These are phyloP conservation scores for Procambarus virginalis DNA, from an alignment of 1,140 invertebrate genomes.

Conservation along the genomic window DNA sequence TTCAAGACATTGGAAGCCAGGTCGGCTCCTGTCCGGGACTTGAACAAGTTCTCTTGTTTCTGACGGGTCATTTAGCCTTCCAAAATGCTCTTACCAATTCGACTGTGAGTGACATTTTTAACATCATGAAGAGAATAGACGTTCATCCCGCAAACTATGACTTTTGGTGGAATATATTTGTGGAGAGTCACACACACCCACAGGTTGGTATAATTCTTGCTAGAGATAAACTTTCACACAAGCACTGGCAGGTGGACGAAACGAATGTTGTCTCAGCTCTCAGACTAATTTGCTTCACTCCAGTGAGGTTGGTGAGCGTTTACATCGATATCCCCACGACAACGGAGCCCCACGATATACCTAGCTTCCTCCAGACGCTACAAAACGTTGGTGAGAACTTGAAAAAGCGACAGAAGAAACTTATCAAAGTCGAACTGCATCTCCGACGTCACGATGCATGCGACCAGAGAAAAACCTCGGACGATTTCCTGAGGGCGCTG, in stretches of 20 bases:
- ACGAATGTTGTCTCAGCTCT: slow-evolving; percentile 20
- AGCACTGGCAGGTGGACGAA: slow-evolving; percentile 33
- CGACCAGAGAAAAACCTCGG: slow-evolving; percentile 2
- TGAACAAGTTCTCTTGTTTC: slow-evolving; percentile 26
- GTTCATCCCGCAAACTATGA: slow-evolving; percentile 25
- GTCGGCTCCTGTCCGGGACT: slow-evolving; percentile 8
- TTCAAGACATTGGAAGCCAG: neutral
- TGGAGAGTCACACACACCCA: slow-evolving; percentile 17
- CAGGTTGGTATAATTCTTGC: slow-evolving; percentile 30
- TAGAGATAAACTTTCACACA: slow-evolving; percentile 32
- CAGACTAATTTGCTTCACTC: slow-evolving; percentile 20
- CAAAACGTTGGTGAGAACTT: slow-evolving; percentile 25
- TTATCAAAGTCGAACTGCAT: slow-evolving; percentile 35
- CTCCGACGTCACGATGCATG: slow-evolving; percentile 8
- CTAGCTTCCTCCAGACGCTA: slow-evolving; percentile 10
- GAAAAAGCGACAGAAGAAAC: slow-evolving; percentile 31
- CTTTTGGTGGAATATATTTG: slow-evolving; percentile 46
- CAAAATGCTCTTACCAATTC: slow-evolving; percentile 12
- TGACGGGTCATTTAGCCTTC: slow-evolving; percentile 27
- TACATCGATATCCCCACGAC: slow-evolving; percentile 20
- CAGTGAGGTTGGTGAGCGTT: slow-evolving; percentile 8
- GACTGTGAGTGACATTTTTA: slow-evolving; percentile 35
- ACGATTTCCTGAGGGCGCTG: slow-evolving; percentile 21
- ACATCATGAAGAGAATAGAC: slow-evolving; percentile 21
- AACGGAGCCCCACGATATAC: slow-evolving; percentile 21